Conservation (phyloP, 92 coral and sea anemone species). For the Parazoanthus darwini region DNA sequence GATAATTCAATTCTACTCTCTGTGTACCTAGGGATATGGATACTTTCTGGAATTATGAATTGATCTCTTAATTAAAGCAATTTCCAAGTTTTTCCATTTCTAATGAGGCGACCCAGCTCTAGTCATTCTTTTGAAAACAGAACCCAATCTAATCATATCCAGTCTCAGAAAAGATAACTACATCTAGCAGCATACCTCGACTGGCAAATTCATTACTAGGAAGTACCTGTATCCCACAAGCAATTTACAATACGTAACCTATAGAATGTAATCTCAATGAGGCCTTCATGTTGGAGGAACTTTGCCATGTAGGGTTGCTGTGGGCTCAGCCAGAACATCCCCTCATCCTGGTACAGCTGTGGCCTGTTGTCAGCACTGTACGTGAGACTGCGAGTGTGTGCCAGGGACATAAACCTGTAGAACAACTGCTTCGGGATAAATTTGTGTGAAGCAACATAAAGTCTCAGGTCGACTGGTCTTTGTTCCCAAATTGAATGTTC, state of each 20-base stretch:
- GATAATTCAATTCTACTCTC: too few relatives aligned
- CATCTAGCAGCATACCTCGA: too few relatives aligned
- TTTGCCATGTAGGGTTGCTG: conserved; percentile 4
- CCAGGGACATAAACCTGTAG: conserved; percentile 23
- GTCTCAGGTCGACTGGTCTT: background rate
- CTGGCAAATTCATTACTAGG: too few relatives aligned
- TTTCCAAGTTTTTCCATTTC: background rate
- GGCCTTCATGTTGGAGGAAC: background rate
- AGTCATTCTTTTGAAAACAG: too few relatives aligned
- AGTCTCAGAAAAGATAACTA: too few relatives aligned
- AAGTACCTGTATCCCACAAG: too few relatives aligned
- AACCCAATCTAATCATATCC: too few relatives aligned
- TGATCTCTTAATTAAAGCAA: too few relatives aligned
- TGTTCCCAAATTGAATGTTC: background rate
- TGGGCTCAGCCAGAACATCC: conserved; percentile 8
- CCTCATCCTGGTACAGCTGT: background rate
- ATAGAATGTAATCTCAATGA: background rate
- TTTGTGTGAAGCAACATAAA: conserved; percentile 19
- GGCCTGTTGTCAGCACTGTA: conserved; percentile 27
- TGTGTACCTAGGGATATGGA: too few relatives aligned
- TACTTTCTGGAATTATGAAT: too few relatives aligned
- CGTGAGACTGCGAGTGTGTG: background rate
- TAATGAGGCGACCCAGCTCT: background rate
- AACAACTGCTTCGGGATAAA: conserved; percentile 16
- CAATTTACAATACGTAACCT: background rate